These are phyloP conservation scores for Ibidorhyncha struthersii DNA, from an alignment of 2,113 vertebrate species.

Conservation along the genomic window DNA sequence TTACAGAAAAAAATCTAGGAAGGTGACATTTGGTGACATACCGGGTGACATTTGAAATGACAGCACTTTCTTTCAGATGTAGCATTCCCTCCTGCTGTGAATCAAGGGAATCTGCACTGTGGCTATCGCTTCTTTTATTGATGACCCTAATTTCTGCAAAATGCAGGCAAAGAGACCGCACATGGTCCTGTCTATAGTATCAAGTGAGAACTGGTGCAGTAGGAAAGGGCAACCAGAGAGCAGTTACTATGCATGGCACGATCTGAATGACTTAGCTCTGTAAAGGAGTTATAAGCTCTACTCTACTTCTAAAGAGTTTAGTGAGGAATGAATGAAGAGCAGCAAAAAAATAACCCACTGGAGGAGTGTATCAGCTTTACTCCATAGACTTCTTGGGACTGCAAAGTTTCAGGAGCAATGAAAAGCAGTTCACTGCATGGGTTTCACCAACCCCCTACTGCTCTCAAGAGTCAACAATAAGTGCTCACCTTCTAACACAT, in stretches of 20 bases:
- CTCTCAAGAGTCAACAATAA: neutral
- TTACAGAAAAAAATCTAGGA: constrained; percentile 39
- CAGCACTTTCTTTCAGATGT: constrained; percentile 33
- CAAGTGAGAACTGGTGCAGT: neutral
- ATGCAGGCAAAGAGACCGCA: neutral
- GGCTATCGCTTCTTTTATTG: constrained; percentile 29
- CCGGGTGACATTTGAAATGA: constrained; percentile 62
- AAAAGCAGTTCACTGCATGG: neutral
- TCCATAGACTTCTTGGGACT: neutral
- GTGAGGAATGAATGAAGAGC: neutral
- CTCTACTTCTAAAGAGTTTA: neutral
- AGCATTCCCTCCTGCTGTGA: constrained; percentile 27
- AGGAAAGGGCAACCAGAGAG: neutral
- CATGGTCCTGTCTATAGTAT: neutral
- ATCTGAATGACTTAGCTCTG: neutral
- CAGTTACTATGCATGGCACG: neutral
- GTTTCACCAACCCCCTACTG: neutral
- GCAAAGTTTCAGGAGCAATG: neutral
- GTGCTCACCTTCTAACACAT: neutral
- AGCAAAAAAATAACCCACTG: neutral
- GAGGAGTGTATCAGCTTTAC: neutral
- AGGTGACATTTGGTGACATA: constrained; percentile 66
- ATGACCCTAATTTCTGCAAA: constrained; percentile 17
- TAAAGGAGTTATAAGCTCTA: neutral
- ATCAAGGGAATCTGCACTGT: neutral